Conservation (phyloP, 1,140 invertebrate genomes). For the Brevipalpus yothersi region DNA sequence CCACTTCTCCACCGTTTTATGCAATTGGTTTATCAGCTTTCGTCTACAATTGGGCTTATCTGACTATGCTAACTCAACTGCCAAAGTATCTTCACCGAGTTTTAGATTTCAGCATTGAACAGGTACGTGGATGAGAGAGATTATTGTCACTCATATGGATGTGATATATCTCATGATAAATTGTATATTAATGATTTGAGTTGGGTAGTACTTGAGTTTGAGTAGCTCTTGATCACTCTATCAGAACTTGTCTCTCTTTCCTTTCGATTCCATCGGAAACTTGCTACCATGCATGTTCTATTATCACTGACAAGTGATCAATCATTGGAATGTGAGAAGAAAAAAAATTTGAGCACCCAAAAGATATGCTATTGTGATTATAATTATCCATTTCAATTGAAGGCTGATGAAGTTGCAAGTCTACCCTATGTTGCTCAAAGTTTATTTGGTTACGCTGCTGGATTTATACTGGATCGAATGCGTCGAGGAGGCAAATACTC, state of each 20-base stretch:
- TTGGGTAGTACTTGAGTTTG: too few relatives aligned
- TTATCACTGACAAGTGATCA: too few relatives aligned
- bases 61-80: constrained; percentile 72
- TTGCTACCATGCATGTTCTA: background rate
- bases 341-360: too few relatives aligned
- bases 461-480: constrained; percentile 36
- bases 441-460: constrained; percentile 27
- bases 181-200: too few relatives aligned
- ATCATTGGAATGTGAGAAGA: background rate
- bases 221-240: background rate
- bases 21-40: constrained; percentile 71
- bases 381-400: constrained; percentile 1
- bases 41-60: constrained; percentile 77
- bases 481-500: constrained; percentile 37
- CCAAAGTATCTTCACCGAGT: constrained; percentile 82
- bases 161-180: too few relatives aligned
- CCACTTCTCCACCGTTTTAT: constrained; percentile 63
- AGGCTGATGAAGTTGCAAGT: constrained; percentile 21
- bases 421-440: constrained; percentile 31
- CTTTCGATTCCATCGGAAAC: background rate
- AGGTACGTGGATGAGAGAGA: constrained; percentile 30
- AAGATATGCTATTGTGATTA: background rate
- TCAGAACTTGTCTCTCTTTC: background rate
- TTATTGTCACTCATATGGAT: too few relatives aligned
- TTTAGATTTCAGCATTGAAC: constrained; percentile 52